Evolutionary conservation across 1,140 invertebrate species (phyloP), one percentile per base, ranked within the genome.

Genomic region (Solen grandis): DNA sequence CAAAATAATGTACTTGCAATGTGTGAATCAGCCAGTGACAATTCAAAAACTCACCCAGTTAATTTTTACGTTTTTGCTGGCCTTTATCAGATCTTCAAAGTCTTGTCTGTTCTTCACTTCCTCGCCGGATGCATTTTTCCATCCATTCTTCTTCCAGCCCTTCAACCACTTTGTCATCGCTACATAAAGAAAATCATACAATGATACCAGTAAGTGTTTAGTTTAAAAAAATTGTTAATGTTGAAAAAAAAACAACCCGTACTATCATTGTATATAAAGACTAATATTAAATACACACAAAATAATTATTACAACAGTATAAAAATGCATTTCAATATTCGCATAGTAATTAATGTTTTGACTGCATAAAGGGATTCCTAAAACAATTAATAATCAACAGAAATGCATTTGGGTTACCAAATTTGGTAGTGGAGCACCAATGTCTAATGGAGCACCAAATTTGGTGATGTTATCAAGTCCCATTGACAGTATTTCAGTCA

Each of bases 31-130:
- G 25, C 13, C 10, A 70, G 46, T n/a, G n/a, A 70, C 8, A 5
- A 14, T 52, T 19, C 2, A 59, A 74, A 74, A 50, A 69, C 78
- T 88, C 92, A 96, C 95, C 95, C 95, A 97, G 92, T 94, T 93
- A 31, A 97, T 93, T 78, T 95, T 91, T 5, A 97, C 93, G 0
- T 93, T 88, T 50, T 95, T 84, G 31, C 94, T 92, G 19, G 94
- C 93, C 69, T 93, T 86, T 87, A 98, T 95, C 82, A 99, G 93
- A 84, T 94, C 94, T 79, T 95, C 93, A 73, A 99, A 95, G 89
- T 98, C 97, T 16, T 93, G 93, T 88, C 95, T 95, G 92, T 99
- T 99, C 88, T 96, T 96, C 0, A 99, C 98, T 46, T 94, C 93
- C 29, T 94, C 93, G 5, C 96, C 96, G 74, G 90, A 93, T 10